Base-by-base conservation (phyloP, 2,888 invertebrate species). In the Zootermopsis nevadensis region DNA sequence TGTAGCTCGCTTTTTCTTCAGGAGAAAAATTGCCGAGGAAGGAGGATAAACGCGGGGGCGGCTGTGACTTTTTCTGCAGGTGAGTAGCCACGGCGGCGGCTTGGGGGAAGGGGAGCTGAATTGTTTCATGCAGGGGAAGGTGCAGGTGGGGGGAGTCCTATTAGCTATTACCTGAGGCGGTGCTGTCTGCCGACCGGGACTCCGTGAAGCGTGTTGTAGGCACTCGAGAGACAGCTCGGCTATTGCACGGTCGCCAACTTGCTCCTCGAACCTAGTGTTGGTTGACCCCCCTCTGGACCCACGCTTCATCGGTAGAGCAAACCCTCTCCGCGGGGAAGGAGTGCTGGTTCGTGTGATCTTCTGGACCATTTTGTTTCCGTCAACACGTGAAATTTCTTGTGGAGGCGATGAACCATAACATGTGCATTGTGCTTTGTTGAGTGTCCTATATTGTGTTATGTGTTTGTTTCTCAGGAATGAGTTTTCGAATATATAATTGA, bases 141-240 rank as follows among this genome's bases (percentile, higher is more conserved):
- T 24, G 76, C 27, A 31, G 6, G 74, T 12, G 74, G 31, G 55
- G 60, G 55, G 79, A 55, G 27, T 35, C 60, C 79, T 60, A 79
- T 79, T 79, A 79, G 79, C 35, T n/a, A 66, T 79, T 66, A 79
- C 60, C 79, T 60, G 60, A 79, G 79, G 79, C 79, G 79, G 79
- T 35, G 42, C 79, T 31, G 79, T 79, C 79, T 60, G 35, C 79
- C 60, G 55, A 30, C 74, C 42, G 33, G 38, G 27, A 35, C 35
- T 79, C 55, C 30, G 30, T 79, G 55, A 79, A 79, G 79, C 79
- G 60, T 33, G 55, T 33, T 33, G 33, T 60, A 6, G n/a, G 27
- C 79, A 66, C 66, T 79, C 66, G n/a, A 66, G 79, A 60, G 66
- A 35, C 38, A 35, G 79, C 60, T 60, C 35, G 24, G 10, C 60